Evolutionary conservation across 2,888 invertebrate species (phyloP).

Genomic region (Meghimatium bilineatum): DNA sequence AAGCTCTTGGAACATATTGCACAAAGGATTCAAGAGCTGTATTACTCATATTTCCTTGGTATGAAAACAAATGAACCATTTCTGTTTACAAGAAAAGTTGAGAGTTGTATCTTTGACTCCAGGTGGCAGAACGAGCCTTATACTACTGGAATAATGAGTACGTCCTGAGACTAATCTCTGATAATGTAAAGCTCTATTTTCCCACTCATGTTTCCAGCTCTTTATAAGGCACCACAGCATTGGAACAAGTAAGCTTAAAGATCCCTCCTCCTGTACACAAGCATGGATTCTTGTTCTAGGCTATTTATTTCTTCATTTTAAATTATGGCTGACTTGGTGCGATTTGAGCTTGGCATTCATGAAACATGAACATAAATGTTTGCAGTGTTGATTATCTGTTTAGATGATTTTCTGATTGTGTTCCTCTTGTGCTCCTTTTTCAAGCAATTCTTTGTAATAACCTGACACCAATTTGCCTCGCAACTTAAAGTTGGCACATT

Average conservation of each 20-base stretch:
- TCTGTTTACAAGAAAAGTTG: not conserved
- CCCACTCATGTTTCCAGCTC: constrained; percentile 97
- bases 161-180: constrained; percentile 98
- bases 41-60: not conserved
- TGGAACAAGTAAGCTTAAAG: constrained; percentile 89
- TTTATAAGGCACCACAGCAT: constrained; percentile 99
- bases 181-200: constrained; percentile 98
- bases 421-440: constrained; percentile 6
- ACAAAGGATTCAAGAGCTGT: no score
- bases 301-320: not conserved
- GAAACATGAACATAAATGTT: not conserved
- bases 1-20: no score
- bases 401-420: not conserved
- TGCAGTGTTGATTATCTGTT: not conserved
- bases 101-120: constrained; percentile 38
- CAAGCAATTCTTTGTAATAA: not conserved
- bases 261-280: not conserved
- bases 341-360: constrained; percentile 15
- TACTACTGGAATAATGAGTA: constrained; percentile 99
- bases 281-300: not conserved
- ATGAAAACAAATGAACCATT: not conserved
- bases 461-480: no score
- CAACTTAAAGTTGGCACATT: no score
- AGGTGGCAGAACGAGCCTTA: constrained; percentile 98
- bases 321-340: not conserved